A percentile compares a stretch with the other conserved stretches of the same genome.
Conservation (phyloP, 2,797 vertebrate genomes). For the Coregonus sp. region DNA sequence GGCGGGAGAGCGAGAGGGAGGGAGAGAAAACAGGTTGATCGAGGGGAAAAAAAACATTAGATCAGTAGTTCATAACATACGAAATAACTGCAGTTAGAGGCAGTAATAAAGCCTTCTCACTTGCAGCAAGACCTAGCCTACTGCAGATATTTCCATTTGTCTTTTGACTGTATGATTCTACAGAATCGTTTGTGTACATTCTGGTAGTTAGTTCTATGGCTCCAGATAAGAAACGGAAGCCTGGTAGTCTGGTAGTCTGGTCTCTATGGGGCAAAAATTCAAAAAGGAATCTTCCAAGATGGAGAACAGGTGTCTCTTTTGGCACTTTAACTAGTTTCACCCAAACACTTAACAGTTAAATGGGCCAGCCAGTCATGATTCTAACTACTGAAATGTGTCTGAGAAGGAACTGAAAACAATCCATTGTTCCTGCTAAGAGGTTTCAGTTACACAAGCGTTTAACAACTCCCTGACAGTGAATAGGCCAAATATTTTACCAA, state of each 20-base stretch:
- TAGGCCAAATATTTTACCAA: too few species aligned
- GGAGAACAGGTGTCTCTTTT: not conserved
- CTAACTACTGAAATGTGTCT: not conserved
- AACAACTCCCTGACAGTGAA: not conserved
- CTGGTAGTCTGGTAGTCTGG: conserved; percentile 12
- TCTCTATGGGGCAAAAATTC: conserved; percentile 8
- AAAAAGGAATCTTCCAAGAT: not conserved
- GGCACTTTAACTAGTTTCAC: not conserved
- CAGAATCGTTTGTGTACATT: not conserved
- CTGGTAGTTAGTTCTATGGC: not conserved
- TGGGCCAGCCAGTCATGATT: too few species aligned
- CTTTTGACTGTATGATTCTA: not conserved
- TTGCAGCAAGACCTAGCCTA: not conserved
- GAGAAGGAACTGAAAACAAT: conserved; percentile 11
- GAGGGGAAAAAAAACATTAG: not conserved
- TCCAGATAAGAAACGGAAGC: conserved; percentile 13
- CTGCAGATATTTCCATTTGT: not conserved
- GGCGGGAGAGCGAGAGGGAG: not conserved
- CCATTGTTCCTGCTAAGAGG: conserved; percentile 28
- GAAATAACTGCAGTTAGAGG: not conserved
- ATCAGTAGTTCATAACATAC: not conserved
- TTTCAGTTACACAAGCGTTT: conserved; percentile 20
- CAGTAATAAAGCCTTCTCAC: not conserved
- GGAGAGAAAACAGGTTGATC: conserved; percentile 4
- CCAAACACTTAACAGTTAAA: not conserved